phyloP scores from a whole-genome alignment of 1,140 invertebrate genomes.

The Metaphire vulgaris region DNA sequence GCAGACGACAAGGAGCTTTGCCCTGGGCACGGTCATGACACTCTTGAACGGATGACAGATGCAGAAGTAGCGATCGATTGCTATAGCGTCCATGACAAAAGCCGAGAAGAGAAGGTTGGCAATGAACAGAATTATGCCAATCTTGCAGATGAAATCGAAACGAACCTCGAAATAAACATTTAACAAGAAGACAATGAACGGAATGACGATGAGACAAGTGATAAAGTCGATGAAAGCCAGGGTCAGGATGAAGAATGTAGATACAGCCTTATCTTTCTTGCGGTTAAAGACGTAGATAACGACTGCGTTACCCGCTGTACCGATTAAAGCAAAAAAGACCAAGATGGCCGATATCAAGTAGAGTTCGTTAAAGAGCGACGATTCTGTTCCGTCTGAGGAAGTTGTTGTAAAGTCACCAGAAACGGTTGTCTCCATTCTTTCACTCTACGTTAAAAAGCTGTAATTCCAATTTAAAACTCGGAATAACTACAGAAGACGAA shows the following conservation, averaged over 20 bases:
- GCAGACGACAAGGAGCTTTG: slow-evolving; percentile 40
- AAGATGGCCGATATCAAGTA: neutral
- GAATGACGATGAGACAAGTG: slow-evolving; percentile 45
- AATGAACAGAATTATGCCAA: slow-evolving; percentile 47
- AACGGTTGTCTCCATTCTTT: neutral
- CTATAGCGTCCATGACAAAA: slow-evolving; percentile 50
- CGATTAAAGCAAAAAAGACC: slow-evolving; percentile 14
- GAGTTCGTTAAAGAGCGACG: neutral
- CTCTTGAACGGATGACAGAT: slow-evolving; percentile 48
- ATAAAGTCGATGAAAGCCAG: slow-evolving; percentile 45
- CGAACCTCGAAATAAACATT: slow-evolving; percentile 31
- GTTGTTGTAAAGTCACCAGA: neutral
- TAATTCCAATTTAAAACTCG: too few species aligned
- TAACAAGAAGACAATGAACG: slow-evolving; percentile 41
- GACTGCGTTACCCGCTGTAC: slow-evolving; percentile 46
- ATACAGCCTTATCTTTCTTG: slow-evolving; percentile 38
- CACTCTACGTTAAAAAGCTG: too few species aligned
- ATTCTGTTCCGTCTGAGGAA: neutral
- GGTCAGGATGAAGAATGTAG: slow-evolving; percentile 45
- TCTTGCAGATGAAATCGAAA: slow-evolving; percentile 43
- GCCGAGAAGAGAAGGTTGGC: slow-evolving; percentile 46
- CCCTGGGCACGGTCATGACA: slow-evolving; percentile 40
- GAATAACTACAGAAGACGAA: too few species aligned
- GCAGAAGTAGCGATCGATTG: slow-evolving; percentile 49
- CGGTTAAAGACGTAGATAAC: slow-evolving; percentile 49